These are phyloP conservation scores for Sandelia bainsii DNA, from an alignment of 2,797 vertebrate genomes.

Conservation along the genomic window DNA sequence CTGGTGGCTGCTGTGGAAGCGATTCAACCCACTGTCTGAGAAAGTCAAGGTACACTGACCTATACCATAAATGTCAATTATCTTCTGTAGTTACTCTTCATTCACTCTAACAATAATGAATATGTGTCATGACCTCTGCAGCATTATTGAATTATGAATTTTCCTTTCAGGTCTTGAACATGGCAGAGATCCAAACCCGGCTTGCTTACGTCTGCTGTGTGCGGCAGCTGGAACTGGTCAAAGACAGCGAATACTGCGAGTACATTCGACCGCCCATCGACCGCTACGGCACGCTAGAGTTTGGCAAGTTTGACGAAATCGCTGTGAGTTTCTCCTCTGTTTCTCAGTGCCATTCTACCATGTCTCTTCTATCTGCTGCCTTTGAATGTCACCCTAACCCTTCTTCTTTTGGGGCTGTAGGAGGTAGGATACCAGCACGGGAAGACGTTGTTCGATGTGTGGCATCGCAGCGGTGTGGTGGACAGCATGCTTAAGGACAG, in stretches of 20 bases:
- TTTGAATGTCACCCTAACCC: background rate
- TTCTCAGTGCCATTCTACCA: background rate
- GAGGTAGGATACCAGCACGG: constrained; percentile 95
- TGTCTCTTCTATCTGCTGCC: background rate
- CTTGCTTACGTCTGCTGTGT: constrained; percentile 97
- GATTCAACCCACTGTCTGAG: constrained; percentile 91
- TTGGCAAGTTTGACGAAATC: constrained; percentile 95
- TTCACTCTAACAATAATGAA: no score
- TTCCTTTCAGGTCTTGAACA: constrained; percentile 90
- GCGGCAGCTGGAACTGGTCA: constrained; percentile 92
- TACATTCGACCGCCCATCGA: constrained; percentile 94
- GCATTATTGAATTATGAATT: background rate
- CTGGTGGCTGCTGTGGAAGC: constrained; percentile 97
- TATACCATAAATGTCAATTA: background rate
- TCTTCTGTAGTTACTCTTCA: no score
- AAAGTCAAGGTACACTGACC: constrained; percentile 88
- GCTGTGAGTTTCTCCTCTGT: constrained; percentile 83
- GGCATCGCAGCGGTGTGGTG: constrained; percentile 90
- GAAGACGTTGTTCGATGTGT: constrained; percentile 92
- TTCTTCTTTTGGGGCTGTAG: constrained; percentile 69
- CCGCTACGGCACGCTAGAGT: constrained; percentile 92
- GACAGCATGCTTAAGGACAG: constrained; percentile 93
- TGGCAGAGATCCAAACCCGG: constrained; percentile 96
- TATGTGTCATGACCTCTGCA: background rate
- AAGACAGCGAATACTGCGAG: constrained; percentile 93